Base-by-base conservation (phyloP, 2,888 invertebrate genomes). In the Melinaea marsaeus region DNA sequence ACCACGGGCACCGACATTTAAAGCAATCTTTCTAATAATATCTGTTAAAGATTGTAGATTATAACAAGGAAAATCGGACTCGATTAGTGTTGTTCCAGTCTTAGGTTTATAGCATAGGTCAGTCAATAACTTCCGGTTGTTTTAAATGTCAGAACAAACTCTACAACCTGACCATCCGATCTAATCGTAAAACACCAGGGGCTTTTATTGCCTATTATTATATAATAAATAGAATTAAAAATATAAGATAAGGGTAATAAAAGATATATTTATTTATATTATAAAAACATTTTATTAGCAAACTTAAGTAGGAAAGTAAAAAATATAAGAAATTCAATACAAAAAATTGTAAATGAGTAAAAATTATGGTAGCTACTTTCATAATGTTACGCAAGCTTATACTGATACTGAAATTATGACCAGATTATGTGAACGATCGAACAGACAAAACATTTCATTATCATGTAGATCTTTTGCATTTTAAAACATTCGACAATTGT, bases 211-310 rank as follows among this genome's bases (percentile, higher is more conserved):
- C 7, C 9, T 32, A 51, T 11, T 51, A 42, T 42, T 42, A 42
- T 42, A 42, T 9, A 6, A 37, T 13, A n/a, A 48, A 48, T 22
- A 48, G 13, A 22, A n/a, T 6, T 2, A 7, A n/a, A 4, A 22
- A 48, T 7, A 48, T 22, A 68, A 57, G 22, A 5, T 5, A 37
- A 48, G 6, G 32, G 11, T 61, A 70, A 70, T 70, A 60, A 70
- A 72, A 74, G 58, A 63, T 56, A 62, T 11, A 9, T 46, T 62
- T 57, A 64, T 65, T 63, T 68, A 69, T 76, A 86, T 86, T 84
- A 83, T 83, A 83, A 89, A 89, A 90, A 89, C 88, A 86, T 89
- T 90, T 90, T 89, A 90, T 90, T 90, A 90, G 88, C 86, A 88
- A 89, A 88, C 87, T 90, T 88, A 86, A 85, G 87, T 90, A 89